Evolutionary conservation across 2,888 invertebrate species (phyloP).

Genomic region (Habroteleia sp.): DNA sequence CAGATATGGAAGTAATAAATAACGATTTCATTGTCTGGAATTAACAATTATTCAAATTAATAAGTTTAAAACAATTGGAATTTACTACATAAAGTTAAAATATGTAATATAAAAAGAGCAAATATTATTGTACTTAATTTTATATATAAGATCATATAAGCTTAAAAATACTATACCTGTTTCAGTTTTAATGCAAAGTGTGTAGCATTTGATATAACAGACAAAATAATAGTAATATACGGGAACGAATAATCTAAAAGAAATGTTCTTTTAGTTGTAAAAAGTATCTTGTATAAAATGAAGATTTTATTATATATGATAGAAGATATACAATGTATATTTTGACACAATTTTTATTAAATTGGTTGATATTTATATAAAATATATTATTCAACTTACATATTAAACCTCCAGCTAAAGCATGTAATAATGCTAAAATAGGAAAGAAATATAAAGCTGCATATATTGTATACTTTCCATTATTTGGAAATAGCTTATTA

Average conservation of each 20-base stretch:
- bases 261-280: no score
- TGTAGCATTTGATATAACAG: constrained; percentile 95
- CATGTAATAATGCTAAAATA: constrained; percentile 91
- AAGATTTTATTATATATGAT: no score
- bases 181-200: constrained; percentile 94
- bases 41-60: no score
- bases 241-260: constrained; percentile 97
- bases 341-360: no score
- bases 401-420: constrained; percentile 93
- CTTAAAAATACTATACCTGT: no score
- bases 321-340: no score
- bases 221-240: constrained; percentile 93
- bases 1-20: constrained; percentile 88
- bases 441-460: constrained; percentile 97
- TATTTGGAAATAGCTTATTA: constrained; percentile 84
- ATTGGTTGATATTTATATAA: no score
- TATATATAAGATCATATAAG: no score
- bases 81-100: no score
- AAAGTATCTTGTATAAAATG: no score
- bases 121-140: no score
- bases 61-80: not conserved
- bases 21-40: constrained; percentile 87
- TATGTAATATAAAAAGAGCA: no score
- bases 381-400: constrained; percentile 88
- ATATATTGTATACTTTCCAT: constrained; percentile 92